Percentiles rank a stretch among this genome's conserved stretches.
Evolutionary conservation across 2,888 invertebrate genomes (phyloP).

Genomic region (Malacosoma neustria): DNA sequence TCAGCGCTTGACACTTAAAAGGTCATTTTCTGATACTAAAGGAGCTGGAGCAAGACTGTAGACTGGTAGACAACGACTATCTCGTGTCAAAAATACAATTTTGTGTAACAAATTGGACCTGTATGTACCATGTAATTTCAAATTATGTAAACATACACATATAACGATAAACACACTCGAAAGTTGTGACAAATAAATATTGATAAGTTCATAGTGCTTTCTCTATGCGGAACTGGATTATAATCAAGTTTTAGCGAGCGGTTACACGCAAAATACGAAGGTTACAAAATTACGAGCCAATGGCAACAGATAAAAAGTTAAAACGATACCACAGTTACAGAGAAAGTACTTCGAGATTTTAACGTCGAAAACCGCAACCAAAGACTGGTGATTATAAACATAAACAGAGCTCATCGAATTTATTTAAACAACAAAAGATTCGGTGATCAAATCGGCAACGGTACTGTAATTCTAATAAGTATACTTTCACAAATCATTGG

Average conservation of each 20-base stretch:
- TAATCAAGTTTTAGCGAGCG: slow-evolving; percentile 43
- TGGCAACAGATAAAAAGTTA: slow-evolving; percentile 33
- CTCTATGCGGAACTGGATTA: slow-evolving; percentile 43
- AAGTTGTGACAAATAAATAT: slow-evolving; percentile 35
- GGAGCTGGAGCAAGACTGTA: slow-evolving; percentile 30
- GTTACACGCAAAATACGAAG: slow-evolving; percentile 51
- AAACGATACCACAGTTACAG: slow-evolving; percentile 32
- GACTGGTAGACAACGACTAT: background rate
- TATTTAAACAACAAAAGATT: slow-evolving; percentile 9
- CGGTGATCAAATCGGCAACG: background rate
- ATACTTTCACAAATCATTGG: slow-evolving; percentile 26
- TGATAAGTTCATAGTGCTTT: slow-evolving; percentile 39
- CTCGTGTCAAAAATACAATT: slow-evolving; percentile 3
- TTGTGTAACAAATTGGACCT: slow-evolving; percentile 12
- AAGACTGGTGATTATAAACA: slow-evolving; percentile 26
- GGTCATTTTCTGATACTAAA: no score
- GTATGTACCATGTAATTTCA: slow-evolving; percentile 16
- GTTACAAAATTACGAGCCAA: slow-evolving; percentile 50
- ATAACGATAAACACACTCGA: slow-evolving; percentile 22
- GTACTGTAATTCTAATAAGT: slow-evolving; percentile 3
- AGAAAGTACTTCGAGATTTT: slow-evolving; percentile 46
- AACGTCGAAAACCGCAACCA: slow-evolving; percentile 20
- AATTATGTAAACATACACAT: slow-evolving; percentile 22
- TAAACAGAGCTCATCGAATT: slow-evolving; percentile 17
- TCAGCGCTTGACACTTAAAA: no score